phyloP scores from a whole-genome alignment of 2,113 vertebrate genomes.

The Petrocephalus zakoni region DNA sequence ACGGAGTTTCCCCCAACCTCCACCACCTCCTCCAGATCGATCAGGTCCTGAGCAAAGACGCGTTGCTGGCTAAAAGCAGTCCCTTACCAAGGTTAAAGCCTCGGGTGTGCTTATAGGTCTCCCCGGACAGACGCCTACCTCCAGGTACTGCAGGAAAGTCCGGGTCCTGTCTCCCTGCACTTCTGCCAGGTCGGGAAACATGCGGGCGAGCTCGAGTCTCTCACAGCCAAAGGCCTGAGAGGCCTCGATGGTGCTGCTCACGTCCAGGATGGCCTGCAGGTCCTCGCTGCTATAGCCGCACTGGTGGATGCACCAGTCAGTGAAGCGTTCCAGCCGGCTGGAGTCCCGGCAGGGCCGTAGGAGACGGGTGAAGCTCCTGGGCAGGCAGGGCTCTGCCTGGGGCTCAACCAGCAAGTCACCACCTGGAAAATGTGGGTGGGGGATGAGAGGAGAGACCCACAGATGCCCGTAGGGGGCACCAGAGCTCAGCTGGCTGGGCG shows the following conservation, averaged over 20 bases:
- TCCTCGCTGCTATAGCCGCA: constrained; percentile 62
- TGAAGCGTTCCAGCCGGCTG: constrained; percentile 40
- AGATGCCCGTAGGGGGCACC: not conserved
- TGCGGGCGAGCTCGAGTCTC: constrained; percentile 48
- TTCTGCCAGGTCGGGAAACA: constrained; percentile 54
- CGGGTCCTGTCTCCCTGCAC: constrained; percentile 43
- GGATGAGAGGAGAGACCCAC: not conserved
- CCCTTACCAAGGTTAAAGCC: not conserved
- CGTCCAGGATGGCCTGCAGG: constrained; percentile 47
- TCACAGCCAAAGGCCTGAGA: constrained; percentile 65
- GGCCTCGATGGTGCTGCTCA: constrained; percentile 58
- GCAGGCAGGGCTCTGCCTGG: constrained; percentile 59
- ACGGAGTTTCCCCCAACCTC: constrained; percentile 61
- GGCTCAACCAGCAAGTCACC: constrained; percentile 49
- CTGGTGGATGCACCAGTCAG: constrained; percentile 33
- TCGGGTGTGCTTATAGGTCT: not conserved
- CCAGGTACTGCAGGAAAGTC: constrained; percentile 64
- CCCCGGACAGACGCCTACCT: constrained; percentile 51
- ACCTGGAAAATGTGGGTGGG: constrained; percentile 41
- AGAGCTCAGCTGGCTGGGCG: not conserved
- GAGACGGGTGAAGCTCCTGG: constrained; percentile 62
- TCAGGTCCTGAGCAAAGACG: constrained; percentile 56
- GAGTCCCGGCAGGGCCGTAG: constrained; percentile 41
- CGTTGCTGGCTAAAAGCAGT: not conserved
- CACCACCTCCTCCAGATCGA: constrained; percentile 60